phyloP scores from a whole-genome alignment of 2,888 invertebrate genomes.

The Cheilosia soror region DNA sequence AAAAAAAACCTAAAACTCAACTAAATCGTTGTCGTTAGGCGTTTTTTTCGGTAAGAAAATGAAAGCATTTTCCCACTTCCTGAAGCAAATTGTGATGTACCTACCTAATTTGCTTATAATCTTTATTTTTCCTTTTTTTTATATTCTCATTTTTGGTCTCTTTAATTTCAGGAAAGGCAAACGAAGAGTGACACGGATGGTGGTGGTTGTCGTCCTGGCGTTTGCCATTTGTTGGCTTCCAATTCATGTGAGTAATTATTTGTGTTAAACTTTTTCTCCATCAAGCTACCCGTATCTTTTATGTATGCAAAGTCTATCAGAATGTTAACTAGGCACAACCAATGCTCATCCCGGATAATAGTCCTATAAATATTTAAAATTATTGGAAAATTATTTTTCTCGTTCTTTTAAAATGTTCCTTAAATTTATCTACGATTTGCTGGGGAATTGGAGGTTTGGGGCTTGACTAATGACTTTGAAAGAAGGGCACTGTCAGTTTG shows the following conservation, averaged over 20 bases:
- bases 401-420: too few species aligned
- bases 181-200: constrained; percentile 95
- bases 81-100: background rate
- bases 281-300: too few species aligned
- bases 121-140: constrained; percentile 33
- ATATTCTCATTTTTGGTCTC: constrained; percentile 21
- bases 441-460: too few species aligned
- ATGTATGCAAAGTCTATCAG: too few species aligned
- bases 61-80: too few species aligned
- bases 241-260: constrained; percentile 88
- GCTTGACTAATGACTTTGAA: too few species aligned
- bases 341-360: too few species aligned
- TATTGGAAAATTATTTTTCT: too few species aligned
- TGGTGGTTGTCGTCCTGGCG: constrained; percentile 94
- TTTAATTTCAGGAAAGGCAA: constrained; percentile 89
- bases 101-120: background rate
- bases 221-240: constrained; percentile 98
- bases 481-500: too few species aligned
- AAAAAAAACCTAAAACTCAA: background rate
- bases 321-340: too few species aligned
- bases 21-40: constrained; percentile 60
- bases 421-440: too few species aligned
- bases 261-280: background rate
- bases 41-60: constrained; percentile 49
- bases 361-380: too few species aligned